Conservation (phyloP, 1,140 invertebrate genomes). For the Stratiolaelaps scimitus region DNA sequence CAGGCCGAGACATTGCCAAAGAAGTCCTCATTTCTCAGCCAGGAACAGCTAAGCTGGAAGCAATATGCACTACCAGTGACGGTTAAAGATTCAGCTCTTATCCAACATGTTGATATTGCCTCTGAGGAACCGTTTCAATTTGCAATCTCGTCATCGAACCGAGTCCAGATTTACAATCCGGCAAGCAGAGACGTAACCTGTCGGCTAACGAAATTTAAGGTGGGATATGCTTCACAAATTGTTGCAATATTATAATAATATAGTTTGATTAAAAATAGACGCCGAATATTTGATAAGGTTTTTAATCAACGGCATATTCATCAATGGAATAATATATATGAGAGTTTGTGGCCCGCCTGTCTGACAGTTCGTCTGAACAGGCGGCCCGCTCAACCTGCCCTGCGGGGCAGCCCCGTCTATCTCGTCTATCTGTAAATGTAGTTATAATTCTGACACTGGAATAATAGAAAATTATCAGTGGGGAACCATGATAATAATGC, state of each 20-base stretch:
- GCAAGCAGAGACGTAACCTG: constrained; percentile 13
- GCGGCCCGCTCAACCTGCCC: neutral
- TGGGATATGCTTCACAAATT: no score
- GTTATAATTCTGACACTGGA: no score
- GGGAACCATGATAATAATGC: no score
- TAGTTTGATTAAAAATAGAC: no score
- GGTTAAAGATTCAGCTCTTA: constrained; percentile 24
- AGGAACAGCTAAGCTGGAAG: constrained; percentile 3
- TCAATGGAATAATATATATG: no score
- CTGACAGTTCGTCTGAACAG: no score
- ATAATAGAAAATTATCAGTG: no score
- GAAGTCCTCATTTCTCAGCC: constrained; percentile 9
- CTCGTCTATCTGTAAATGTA: no score
- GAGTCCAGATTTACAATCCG: constrained; percentile 8
- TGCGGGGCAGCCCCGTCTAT: neutral
- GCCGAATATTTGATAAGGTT: no score
- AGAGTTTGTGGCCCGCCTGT: no score
- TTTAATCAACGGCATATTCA: neutral
- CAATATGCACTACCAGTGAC: constrained; percentile 15
- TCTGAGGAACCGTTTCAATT: constrained; percentile 15
- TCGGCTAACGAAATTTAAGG: constrained; percentile 14
- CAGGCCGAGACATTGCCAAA: constrained; percentile 12
- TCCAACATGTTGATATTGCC: constrained; percentile 23
- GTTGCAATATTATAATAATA: no score
- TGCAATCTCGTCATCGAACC: constrained; percentile 14